A percentile compares a stretch with the other conserved stretches of the same genome.
phyloP scores from a whole-genome alignment of 1,140 invertebrate species.

The Maniola jurtina region DNA sequence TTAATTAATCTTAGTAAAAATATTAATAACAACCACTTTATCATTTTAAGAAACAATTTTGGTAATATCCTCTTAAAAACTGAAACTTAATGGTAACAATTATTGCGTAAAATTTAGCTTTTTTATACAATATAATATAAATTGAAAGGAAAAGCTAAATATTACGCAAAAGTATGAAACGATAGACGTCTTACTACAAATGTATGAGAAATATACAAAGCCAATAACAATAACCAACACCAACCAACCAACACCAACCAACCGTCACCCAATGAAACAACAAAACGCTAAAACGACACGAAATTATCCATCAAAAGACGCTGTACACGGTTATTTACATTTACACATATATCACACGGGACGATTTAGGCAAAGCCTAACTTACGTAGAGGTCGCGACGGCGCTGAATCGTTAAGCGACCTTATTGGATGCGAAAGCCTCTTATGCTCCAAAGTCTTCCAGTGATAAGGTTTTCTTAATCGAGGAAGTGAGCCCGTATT shows the following conservation, averaged over 20 bases:
- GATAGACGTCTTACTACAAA: not conserved
- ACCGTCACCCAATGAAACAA: slow-evolving; percentile 37
- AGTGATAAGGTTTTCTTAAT: slow-evolving; percentile 58
- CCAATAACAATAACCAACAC: slow-evolving; percentile 19
- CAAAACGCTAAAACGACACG: slow-evolving; percentile 36
- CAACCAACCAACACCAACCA: slow-evolving; percentile 28
- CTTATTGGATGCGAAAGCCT: slow-evolving; percentile 65
- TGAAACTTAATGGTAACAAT: too few relatives aligned
- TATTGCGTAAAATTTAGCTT: too few relatives aligned
- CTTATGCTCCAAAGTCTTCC: slow-evolving; percentile 71
- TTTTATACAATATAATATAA: too few relatives aligned
- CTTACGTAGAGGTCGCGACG: slow-evolving; percentile 67
- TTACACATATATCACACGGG: slow-evolving; percentile 54
- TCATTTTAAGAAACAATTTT: not conserved
- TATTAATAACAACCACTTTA: not conserved
- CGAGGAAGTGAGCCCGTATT: slow-evolving; percentile 53
- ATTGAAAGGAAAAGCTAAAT: not conserved
- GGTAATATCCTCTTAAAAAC: not conserved
- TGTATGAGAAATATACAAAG: slow-evolving; percentile 10
- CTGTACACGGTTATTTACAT: slow-evolving; percentile 59
- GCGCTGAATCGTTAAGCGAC: slow-evolving; percentile 59
- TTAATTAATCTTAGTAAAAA: not conserved
- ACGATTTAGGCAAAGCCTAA: slow-evolving; percentile 59
- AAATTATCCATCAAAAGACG: slow-evolving; percentile 35
- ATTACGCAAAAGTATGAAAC: not conserved